A percentile compares a stretch with the other conserved stretches of the same genome.
These are phyloP conservation scores for Triplophysa yarkandensis DNA, from an alignment of 2,797 vertebrate genomes.

Conservation along the genomic window DNA sequence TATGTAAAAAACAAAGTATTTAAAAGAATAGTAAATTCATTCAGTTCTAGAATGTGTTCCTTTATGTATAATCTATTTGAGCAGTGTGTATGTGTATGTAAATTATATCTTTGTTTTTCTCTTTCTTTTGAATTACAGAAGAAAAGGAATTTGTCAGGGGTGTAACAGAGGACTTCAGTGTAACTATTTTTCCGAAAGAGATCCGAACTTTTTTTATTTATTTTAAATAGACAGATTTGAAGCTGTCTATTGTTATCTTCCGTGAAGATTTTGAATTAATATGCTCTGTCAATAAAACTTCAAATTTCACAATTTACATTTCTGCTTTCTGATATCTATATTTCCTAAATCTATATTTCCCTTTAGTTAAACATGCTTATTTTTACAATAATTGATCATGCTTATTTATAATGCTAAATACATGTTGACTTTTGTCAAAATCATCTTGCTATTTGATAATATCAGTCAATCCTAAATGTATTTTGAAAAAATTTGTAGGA, in stretches of 20 bases:
- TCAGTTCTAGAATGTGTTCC: too few species aligned
- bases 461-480: too few species aligned
- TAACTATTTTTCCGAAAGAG: constrained; percentile 85
- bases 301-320: neutral
- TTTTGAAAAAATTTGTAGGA: too few species aligned
- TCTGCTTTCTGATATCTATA: too few species aligned
- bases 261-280: constrained; percentile 15
- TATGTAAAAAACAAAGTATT: too few species aligned
- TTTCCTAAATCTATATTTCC: too few species aligned
- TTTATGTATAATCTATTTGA: too few species aligned
- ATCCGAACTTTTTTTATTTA: constrained; percentile 88
- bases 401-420: neutral
- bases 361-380: neutral
- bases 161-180: constrained; percentile 54
- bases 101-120: neutral
- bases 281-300: neutral
- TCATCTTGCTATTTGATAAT: too few species aligned
- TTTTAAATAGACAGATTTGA: constrained; percentile 66
- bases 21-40: too few species aligned
- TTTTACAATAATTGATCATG: neutral
- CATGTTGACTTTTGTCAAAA: neutral
- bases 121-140: constrained; percentile 60
- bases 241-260: neutral
- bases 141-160: neutral
- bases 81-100: too few species aligned